Evolutionary conservation across 2,888 invertebrate genomes (phyloP).

Genomic region (Catocala fraxini): DNA sequence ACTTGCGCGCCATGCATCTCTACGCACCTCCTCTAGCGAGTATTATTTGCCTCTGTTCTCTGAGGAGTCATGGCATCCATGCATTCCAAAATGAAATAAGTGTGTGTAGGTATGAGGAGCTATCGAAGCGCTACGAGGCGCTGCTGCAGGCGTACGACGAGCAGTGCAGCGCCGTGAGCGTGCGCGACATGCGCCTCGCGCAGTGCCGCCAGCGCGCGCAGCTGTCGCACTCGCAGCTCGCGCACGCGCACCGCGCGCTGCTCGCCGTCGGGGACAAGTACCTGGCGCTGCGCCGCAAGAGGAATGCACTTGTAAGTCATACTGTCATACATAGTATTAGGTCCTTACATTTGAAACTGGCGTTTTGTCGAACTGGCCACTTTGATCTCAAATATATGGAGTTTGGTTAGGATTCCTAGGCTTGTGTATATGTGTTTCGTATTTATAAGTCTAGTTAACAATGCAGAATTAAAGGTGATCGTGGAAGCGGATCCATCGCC

Average conservation of each 20-base stretch:
- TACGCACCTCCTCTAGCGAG: no score
- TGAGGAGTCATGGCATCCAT: constrained; percentile 45
- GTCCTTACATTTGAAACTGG: no score
- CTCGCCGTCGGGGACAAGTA: constrained; percentile 75
- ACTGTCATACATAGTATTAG: no score
- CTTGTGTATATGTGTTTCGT: no score
- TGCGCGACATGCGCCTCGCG: constrained; percentile 58
- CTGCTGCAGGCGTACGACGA: constrained; percentile 67
- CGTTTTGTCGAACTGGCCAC: no score
- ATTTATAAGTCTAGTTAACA: no score
- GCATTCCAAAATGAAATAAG: constrained; percentile 33
- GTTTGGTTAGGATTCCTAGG: no score
- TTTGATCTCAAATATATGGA: no score
- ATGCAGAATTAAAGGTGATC: no score
- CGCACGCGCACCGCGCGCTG: constrained; percentile 65
- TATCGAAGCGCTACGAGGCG: constrained; percentile 72
- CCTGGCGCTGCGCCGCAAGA: constrained; percentile 64
- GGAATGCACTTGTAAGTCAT: constrained; percentile 61
- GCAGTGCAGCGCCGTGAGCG: constrained; percentile 56
- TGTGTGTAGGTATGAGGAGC: constrained; percentile 71
- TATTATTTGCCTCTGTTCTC: no score
- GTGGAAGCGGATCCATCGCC: no score
- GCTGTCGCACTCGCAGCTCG: constrained; percentile 59
- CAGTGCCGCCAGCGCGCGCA: constrained; percentile 56
- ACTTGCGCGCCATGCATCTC: no score